A percentile compares a stretch with the other conserved stretches of the same genome.
phyloP scores from a whole-genome alignment of 35 echinoderm and acorn worm genomes.

The Stichopus chloronotus region DNA sequence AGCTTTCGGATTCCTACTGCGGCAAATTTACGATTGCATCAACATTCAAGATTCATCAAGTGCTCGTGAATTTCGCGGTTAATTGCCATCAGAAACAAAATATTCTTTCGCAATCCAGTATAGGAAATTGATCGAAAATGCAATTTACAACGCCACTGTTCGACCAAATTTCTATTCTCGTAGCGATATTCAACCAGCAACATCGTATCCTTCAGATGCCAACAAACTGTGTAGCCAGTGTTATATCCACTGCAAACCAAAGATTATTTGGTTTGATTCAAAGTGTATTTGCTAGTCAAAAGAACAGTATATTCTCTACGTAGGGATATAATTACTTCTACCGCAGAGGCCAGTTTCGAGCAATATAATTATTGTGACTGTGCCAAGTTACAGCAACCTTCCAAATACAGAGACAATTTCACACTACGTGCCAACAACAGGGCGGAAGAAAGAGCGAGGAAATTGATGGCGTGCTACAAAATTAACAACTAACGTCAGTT shows the following conservation, averaged over 20 bases:
- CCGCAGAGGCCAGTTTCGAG: background rate
- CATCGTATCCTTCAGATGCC: background rate
- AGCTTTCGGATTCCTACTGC: background rate
- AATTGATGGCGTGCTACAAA: background rate
- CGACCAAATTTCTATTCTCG: background rate
- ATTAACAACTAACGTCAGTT: background rate
- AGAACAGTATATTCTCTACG: background rate
- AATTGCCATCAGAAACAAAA: background rate
- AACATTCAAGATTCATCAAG: background rate
- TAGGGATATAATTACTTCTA: background rate
- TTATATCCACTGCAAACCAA: background rate
- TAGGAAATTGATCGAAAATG: background rate
- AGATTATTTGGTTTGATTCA: constrained; percentile 3
- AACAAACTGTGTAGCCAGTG: background rate
- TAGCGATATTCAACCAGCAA: background rate
- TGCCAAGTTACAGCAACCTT: background rate
- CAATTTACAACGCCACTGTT: background rate
- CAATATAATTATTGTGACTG: background rate
- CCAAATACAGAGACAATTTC: background rate
- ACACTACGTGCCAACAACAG: background rate
- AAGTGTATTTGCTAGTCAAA: background rate
- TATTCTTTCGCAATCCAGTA: background rate
- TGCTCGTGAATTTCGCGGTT: background rate
- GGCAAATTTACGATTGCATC: background rate
- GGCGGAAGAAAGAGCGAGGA: background rate